A percentile compares a stretch with the other conserved stretches of the same genome.
Evolutionary conservation across 2,888 invertebrate genomes (phyloP).

Genomic region (Stictocephala bisonia): DNA sequence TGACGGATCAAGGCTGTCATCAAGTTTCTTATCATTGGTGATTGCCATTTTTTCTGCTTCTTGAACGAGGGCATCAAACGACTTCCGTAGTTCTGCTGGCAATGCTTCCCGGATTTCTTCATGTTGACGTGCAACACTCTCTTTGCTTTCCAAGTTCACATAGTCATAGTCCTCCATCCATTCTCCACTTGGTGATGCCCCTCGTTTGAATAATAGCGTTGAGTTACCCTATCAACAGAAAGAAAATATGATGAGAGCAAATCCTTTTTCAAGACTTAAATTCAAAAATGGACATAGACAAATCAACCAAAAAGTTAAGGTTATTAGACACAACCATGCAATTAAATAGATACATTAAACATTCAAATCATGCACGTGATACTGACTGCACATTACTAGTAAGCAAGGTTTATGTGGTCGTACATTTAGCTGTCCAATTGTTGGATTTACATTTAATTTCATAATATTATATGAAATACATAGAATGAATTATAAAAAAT

Average conservation of each 20-base stretch:
- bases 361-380: too few relatives aligned
- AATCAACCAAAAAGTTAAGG: too few relatives aligned
- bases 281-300: neutral
- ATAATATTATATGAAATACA: too few relatives aligned
- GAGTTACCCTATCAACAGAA: conserved; percentile 74
- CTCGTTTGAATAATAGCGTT: conserved; percentile 79
- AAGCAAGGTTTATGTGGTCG: too few relatives aligned
- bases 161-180: conserved; percentile 92
- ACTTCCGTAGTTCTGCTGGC: conserved; percentile 78
- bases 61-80: conserved; percentile 80
- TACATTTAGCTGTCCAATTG: too few relatives aligned
- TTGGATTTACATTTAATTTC: too few relatives aligned
- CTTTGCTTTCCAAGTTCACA: conserved; percentile 82
- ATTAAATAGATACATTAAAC: too few relatives aligned
- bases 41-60: conserved; percentile 75
- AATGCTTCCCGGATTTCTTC: conserved; percentile 79
- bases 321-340: too few relatives aligned
- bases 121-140: conserved; percentile 76
- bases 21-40: conserved; percentile 68
- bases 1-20: conserved; percentile 73
- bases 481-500: neutral
- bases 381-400: too few relatives aligned
- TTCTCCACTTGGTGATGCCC: conserved; percentile 68
- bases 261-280: too few relatives aligned
- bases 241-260: too few relatives aligned